Evolutionary conservation across 2,888 invertebrate species (phyloP).

Genomic region (Pyrochroa serraticornis): DNA sequence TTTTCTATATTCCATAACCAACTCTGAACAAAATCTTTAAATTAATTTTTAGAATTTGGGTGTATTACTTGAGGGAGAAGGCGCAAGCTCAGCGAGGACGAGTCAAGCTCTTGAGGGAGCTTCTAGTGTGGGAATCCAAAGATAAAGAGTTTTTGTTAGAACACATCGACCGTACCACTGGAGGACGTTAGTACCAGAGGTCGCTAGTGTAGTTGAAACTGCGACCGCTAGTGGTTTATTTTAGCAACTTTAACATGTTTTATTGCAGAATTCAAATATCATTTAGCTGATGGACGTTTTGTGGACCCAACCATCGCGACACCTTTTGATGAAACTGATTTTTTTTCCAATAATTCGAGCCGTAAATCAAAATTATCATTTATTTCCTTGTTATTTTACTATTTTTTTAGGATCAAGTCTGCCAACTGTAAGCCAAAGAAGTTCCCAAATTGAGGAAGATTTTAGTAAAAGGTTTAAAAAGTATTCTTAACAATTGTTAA

Average conservation of each 20-base stretch:
- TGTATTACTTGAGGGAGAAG: conserved; percentile 69
- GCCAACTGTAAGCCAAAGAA: neutral
- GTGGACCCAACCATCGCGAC: no score
- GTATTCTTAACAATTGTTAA: conserved; percentile 7
- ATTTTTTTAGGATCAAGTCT: no score
- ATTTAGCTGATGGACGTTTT: no score
- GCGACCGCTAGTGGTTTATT: no score
- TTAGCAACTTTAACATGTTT: no score
- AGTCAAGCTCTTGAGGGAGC: conserved; percentile 66
- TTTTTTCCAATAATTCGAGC: no score
- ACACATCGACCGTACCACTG: neutral
- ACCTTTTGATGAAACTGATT: no score
- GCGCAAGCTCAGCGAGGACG: conserved; percentile 66
- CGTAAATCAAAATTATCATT: no score
- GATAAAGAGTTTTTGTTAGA: conserved; percentile 73
- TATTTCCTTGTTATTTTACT: no score
- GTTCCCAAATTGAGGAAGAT: neutral
- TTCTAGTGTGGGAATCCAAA: conserved; percentile 69
- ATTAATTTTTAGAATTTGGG: conserved; percentile 62
- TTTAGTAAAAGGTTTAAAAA: neutral
- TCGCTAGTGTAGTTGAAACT: neutral
- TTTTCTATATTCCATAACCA: no score
- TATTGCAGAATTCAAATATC: no score
- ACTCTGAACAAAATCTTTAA: no score
- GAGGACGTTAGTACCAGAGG: conserved; percentile 1